Base-by-base conservation (phyloP, 2,113 vertebrate species). In the Rana temporaria region DNA sequence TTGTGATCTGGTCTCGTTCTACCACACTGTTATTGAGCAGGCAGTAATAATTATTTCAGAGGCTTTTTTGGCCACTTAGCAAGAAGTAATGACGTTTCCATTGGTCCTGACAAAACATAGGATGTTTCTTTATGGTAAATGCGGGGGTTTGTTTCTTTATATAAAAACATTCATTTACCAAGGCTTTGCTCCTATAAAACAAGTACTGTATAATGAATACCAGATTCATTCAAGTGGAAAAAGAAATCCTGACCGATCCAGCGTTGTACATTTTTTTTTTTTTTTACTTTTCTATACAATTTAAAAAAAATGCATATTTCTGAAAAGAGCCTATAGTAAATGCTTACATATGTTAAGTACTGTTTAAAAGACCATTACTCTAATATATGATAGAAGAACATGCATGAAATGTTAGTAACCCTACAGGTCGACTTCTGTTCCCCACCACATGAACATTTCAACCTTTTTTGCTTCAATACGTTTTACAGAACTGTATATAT, bases 101-200 rank as follows among this genome's bases (percentile, higher is more conserved):
- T 64, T 77, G 60, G 60, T 53, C 74, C 74, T 65, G 74, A 77
- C 74, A 77, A 77, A 65, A 77, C 59, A 77, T 64, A 63, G 60
- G 60, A 77, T 77, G 74, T 77, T 77, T 77, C 74, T 77, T 77
- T 77, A 77, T 63, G 60, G 74, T 77, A 77, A 65, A 77, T 75
- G 72, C 32, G 74, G 74, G 74, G 74, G 60, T 63, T 77, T 77
- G 74, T 65, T 64, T 11, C 20, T 77, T 77, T 53, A 65, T 64
- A 63, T 64, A 77, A 77, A 77, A 77, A 77, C 59, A 65, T 77
- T 63, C 74, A 77, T 77, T 77, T 77, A 77, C 74, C 60, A 77
- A 22, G 60, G 60, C 15, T 75, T 59, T 75, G 20, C 57, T 77
- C 64, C 74, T 77, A 77, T 77, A 77, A 77, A 64, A 77, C 42